phyloP scores from a whole-genome alignment of 2,797 vertebrate species.

The Bothrops alternatus region DNA sequence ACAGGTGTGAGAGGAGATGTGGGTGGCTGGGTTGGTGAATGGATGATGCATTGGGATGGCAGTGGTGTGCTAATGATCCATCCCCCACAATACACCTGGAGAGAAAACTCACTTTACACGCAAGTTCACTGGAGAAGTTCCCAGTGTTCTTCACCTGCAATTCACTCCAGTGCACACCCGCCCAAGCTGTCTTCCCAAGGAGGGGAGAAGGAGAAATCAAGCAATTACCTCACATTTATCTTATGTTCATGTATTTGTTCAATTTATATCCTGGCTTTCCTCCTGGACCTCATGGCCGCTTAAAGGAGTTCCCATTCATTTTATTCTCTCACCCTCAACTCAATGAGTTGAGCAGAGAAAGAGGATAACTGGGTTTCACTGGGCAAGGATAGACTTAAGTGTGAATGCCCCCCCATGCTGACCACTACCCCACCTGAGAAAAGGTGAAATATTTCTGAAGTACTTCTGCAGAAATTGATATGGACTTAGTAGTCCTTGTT shows the following conservation, averaged over 20 bases:
- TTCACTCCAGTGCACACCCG: too few species aligned
- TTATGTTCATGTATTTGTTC: not conserved
- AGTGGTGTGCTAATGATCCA: constrained; percentile 45
- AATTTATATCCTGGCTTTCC: not conserved
- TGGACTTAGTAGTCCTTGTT: not conserved
- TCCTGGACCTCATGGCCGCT: not conserved
- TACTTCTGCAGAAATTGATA: not conserved
- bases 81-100: constrained; percentile 26
- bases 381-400: not conserved
- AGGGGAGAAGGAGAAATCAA: not conserved
- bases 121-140: not conserved
- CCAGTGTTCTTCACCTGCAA: not conserved
- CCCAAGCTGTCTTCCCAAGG: not conserved
- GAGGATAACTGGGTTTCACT: not conserved
- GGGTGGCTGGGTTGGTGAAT: constrained; percentile 16
- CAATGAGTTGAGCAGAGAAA: not conserved
- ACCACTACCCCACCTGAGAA: not conserved
- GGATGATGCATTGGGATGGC: constrained; percentile 39
- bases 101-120: not conserved
- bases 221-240: not conserved
- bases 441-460: not conserved
- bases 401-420: not conserved
- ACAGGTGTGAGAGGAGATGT: not conserved
- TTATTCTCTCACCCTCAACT: not conserved
- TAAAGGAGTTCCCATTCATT: not conserved